Evolutionary conservation across 1,140 invertebrate genomes (phyloP).

Genomic region (Archivesica marissinica): DNA sequence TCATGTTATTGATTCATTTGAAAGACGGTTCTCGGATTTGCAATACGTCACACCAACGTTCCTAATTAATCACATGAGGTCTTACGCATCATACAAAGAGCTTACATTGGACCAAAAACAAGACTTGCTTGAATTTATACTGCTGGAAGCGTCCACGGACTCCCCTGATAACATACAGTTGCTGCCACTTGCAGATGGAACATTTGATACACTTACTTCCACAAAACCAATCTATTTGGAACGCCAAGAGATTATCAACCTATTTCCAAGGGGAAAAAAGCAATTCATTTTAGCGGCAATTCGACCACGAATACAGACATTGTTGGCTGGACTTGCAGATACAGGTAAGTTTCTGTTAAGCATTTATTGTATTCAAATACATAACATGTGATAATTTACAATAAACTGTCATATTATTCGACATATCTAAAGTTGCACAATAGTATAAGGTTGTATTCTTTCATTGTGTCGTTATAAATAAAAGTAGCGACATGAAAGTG

Average conservation of each 20-base stretch:
- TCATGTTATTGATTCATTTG: background rate
- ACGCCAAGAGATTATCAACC: background rate
- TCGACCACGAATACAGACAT: too few relatives aligned
- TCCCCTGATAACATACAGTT: background rate
- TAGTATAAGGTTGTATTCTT: too few relatives aligned
- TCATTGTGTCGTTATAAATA: too few relatives aligned
- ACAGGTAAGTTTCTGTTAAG: too few relatives aligned
- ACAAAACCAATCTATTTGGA: background rate
- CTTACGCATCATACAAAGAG: background rate
- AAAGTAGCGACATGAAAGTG: too few relatives aligned
- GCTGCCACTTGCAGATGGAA: constrained; percentile 6
- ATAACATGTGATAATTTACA: too few relatives aligned
- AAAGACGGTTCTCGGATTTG: background rate
- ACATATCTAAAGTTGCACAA: too few relatives aligned
- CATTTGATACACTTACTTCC: background rate
- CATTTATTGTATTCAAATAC: too few relatives aligned
- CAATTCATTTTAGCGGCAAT: background rate
- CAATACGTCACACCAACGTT: background rate
- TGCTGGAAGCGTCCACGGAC: background rate
- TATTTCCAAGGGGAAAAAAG: background rate
- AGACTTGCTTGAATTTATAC: constrained; percentile 3
- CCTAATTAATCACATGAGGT: background rate
- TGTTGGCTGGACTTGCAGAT: too few relatives aligned
- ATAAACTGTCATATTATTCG: too few relatives aligned
- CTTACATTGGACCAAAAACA: background rate